Conservation (phyloP, 1,140 invertebrate genomes). For the Hycleus phaleratus region DNA sequence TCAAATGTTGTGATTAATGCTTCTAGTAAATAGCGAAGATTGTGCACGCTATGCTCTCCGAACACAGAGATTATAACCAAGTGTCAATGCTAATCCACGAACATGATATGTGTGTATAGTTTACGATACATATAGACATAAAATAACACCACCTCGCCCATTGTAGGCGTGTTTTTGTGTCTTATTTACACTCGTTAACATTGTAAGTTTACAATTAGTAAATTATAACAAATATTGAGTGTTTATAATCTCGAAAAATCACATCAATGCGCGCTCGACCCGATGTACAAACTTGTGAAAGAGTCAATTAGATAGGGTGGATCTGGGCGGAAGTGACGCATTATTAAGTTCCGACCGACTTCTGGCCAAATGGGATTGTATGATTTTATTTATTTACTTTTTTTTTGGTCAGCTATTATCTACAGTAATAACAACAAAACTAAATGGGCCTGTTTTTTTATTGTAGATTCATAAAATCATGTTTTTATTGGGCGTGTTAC, state of each 20-base stretch:
- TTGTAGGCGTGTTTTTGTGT: constrained; percentile 8
- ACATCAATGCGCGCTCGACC: not conserved
- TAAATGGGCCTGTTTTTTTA: not conserved
- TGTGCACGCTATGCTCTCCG: not conserved
- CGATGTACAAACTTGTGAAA: not conserved
- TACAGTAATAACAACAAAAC: not conserved
- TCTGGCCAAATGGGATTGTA: constrained; percentile 2
- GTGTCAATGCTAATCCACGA: not conserved
- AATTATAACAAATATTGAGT: not conserved
- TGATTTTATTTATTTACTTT: not conserved
- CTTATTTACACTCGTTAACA: constrained; percentile 10
- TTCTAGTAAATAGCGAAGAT: not conserved
- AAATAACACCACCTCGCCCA: constrained; percentile 4
- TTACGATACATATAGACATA: constrained; percentile 1
- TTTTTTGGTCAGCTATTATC: not conserved
- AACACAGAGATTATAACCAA: not conserved
- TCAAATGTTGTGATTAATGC: not conserved
- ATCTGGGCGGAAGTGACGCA: constrained; percentile 9
- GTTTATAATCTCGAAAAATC: not conserved
- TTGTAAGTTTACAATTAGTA: constrained; percentile 8
- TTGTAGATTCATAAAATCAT: no score
- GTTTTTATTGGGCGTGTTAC: no score
- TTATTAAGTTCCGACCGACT: constrained; percentile 6
- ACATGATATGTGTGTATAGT: constrained; percentile 1
- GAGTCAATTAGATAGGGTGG: constrained; percentile 14